phyloP scores from a whole-genome alignment of 2,888 invertebrate species.

The Trachelus troglodyta region DNA sequence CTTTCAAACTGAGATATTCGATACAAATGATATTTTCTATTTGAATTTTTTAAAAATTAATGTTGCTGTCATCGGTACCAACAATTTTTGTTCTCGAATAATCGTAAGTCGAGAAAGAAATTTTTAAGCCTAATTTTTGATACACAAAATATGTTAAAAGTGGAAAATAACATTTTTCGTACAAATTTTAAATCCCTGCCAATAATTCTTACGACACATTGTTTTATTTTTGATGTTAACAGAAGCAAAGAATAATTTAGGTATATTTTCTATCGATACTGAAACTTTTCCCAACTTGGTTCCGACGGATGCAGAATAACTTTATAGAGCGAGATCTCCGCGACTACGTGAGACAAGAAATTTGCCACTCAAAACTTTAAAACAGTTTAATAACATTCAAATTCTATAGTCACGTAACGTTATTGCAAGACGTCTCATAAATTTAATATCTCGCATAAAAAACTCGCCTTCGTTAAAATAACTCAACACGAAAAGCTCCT shows the following conservation, averaged over 20 bases:
- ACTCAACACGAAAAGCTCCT: background rate
- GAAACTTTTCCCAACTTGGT: background rate
- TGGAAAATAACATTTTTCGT: background rate
- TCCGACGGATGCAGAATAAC: background rate
- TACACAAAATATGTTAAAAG: background rate
- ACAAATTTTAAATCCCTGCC: background rate
- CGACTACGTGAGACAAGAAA: background rate
- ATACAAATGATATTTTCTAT: background rate
- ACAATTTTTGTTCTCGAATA: background rate
- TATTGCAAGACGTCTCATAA: background rate
- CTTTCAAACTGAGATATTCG: background rate
- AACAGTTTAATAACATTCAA: background rate
- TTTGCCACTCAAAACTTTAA: background rate
- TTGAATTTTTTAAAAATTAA: background rate
- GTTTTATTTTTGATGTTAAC: background rate
- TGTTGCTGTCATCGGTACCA: background rate
- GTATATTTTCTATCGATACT: background rate
- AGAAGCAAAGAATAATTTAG: background rate
- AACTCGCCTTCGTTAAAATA: background rate
- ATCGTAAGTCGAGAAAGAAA: background rate
- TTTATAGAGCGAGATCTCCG: background rate
- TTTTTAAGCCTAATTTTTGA: background rate
- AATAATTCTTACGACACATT: background rate
- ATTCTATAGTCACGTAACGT: background rate
- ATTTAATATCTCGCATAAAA: background rate